These are phyloP conservation scores for Malachius bipustulatus DNA, from an alignment of 2,888 invertebrate species.

Conservation along the genomic window DNA sequence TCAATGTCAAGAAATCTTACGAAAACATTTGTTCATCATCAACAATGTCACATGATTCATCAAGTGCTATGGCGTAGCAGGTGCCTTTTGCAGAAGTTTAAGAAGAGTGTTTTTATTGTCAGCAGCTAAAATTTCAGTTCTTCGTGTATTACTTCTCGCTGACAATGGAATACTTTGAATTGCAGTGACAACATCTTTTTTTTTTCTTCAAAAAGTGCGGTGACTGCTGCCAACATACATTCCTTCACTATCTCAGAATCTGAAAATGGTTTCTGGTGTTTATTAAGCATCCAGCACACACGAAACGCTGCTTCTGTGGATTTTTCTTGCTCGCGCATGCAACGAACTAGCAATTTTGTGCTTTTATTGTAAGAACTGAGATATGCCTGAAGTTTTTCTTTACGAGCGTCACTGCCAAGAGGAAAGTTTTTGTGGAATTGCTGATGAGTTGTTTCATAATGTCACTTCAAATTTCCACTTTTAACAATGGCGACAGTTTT, in stretches of 20 bases:
- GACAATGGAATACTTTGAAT: slow-evolving; percentile 21
- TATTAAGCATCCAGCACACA: slow-evolving; percentile 19
- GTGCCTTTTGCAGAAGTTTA: slow-evolving; percentile 18
- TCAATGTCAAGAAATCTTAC: slow-evolving; percentile 19
- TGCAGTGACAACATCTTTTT: slow-evolving; percentile 13
- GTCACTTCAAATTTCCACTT: slow-evolving; percentile 2
- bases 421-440: slow-evolving; percentile 4
- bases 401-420: slow-evolving; percentile 9
- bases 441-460: slow-evolving; percentile 1
- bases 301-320: slow-evolving; percentile 8
- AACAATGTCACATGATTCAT: slow-evolving; percentile 24
- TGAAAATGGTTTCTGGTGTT: slow-evolving; percentile 22
- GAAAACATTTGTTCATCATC: slow-evolving; percentile 24
- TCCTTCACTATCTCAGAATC: slow-evolving; percentile 19
- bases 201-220: slow-evolving; percentile 15
- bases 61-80: too few relatives aligned
- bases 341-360: slow-evolving; percentile 7
- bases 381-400: slow-evolving; percentile 8
- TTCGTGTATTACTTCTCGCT: slow-evolving; percentile 18
- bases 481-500: too few relatives aligned
- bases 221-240: slow-evolving; percentile 17
- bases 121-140: too few relatives aligned
- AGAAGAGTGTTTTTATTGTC: too few relatives aligned
- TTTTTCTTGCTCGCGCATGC: slow-evolving; percentile 9
- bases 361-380: too few relatives aligned